phyloP scores from a whole-genome alignment of 53 echinoderm and acorn worm genomes.

The Paelopatides confundens region DNA sequence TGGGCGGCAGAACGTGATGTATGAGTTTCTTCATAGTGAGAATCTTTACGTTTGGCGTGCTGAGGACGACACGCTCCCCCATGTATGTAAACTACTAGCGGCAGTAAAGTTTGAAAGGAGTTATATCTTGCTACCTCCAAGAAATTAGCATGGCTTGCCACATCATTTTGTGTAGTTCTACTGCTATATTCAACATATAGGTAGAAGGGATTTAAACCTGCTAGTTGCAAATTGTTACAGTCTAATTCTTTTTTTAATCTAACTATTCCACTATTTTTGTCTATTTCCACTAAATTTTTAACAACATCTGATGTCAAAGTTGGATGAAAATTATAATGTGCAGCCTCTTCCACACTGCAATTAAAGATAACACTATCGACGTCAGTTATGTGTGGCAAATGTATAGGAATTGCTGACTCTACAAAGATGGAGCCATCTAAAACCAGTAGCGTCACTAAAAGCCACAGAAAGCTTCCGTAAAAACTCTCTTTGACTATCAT shows the following conservation, averaged over 20 bases:
- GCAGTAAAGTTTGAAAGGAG: constrained; percentile 55
- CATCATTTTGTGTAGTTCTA: constrained; percentile 53
- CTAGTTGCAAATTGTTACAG: constrained; percentile 41
- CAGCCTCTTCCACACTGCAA: constrained; percentile 50
- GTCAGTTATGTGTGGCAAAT: constrained; percentile 65
- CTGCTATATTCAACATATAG: constrained; percentile 78
- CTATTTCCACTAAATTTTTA: constrained; percentile 67
- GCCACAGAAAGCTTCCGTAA: constrained; percentile 24
- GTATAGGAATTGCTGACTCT: constrained; percentile 65
- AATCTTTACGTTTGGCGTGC: constrained; percentile 66
- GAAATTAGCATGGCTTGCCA: too few species aligned
- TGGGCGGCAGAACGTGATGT: constrained; percentile 59
- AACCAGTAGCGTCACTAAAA: background rate
- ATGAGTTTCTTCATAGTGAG: constrained; percentile 45
- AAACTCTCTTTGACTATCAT: background rate
- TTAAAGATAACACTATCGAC: constrained; percentile 70
- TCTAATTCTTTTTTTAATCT: constrained; percentile 63
- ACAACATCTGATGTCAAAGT: constrained; percentile 69
- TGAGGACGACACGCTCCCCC: constrained; percentile 81
- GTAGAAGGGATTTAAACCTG: constrained; percentile 79
- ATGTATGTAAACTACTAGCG: constrained; percentile 83
- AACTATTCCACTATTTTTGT: constrained; percentile 71
- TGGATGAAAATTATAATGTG: constrained; percentile 67
- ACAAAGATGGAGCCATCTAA: background rate
- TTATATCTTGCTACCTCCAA: constrained; percentile 32